A percentile compares a stretch with the other conserved stretches of the same genome.
These are phyloP conservation scores for Cassiopea andromeda DNA, from an alignment of 30 jellyfish, hydroid and myxozoan species.

Conservation along the genomic window DNA sequence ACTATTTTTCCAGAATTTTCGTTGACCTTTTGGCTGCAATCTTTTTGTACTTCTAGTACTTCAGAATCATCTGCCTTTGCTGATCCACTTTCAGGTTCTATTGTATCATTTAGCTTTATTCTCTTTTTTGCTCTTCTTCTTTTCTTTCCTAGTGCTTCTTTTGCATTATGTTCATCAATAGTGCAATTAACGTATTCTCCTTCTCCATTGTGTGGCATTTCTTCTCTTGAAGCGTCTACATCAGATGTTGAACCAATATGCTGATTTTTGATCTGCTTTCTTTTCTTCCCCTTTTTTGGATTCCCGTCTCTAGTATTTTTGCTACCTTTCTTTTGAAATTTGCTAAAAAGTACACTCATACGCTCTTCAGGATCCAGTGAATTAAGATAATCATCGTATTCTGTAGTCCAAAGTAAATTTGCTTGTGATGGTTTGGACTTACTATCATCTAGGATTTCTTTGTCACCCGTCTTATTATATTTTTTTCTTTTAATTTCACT, in stretches of 20 bases:
- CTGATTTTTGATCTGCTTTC: not conserved
- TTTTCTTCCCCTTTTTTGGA: not conserved
- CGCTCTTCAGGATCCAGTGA: constrained; percentile 5
- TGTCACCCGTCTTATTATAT: not conserved
- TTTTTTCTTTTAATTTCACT: not conserved
- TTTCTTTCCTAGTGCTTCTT: not conserved
- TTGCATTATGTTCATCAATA: not conserved
- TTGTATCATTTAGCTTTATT: not conserved
- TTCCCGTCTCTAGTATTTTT: not conserved
- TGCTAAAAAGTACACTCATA: not conserved
- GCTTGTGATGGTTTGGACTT: not conserved
- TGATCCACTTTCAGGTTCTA: not conserved
- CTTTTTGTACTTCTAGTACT: not conserved
- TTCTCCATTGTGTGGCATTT: not conserved
- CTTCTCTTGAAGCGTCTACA: not conserved
- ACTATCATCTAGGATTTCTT: not conserved
- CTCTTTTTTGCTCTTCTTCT: not conserved
- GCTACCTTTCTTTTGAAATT: not conserved
- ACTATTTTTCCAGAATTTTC: not conserved
- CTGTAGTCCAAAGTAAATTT: not conserved
- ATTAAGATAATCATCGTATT: not conserved
- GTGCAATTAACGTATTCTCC: not conserved
- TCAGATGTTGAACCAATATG: not conserved
- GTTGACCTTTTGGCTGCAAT: no score
- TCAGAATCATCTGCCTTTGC: not conserved